Base-by-base conservation (phyloP, 1,140 invertebrate genomes). In the Mycetomoellerius zeteki region DNA sequence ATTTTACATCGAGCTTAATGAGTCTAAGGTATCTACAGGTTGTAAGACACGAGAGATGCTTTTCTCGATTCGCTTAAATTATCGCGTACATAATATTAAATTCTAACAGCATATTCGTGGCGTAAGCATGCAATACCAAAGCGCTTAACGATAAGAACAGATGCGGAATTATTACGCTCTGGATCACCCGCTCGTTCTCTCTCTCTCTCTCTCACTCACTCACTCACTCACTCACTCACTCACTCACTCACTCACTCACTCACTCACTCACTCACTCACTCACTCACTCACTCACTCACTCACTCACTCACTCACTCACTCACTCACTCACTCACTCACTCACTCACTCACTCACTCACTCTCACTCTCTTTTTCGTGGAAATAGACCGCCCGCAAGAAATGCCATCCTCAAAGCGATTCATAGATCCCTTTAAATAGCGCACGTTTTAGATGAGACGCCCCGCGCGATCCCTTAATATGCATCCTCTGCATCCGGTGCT, bases 41-140 rank as follows among this genome's bases (percentile, higher is more conserved):
- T 33, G 50, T 65, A 30, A 78, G 21, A 62, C 56, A 62, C 24
- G 16, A 47, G 58, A 77, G 37, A 65, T 19, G 43, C 27, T 78
- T 65, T 16, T 19, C 30, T 16, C 21, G 3, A 3, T 21, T 30
- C 12, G 62, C 77, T 72, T 71, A 54, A 71, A 72, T 54, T 54
- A 81, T 60, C 50, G 78, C 33, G 21, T 71, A 56, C n/a, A 72
- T 81, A 81, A 81, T 72, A 81, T 81, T 81, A 81, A 81, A 71
- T 81, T 81, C 64, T 81, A 81, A 69, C 77, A 81, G 78, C 65
- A 56, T 71, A 21, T 81, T 72, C 77, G 30, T 56, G 30, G 47
- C 24, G 19, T 54, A 81, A 69, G 62, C 30, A n/a, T 56, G 67
- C 30, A 72, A 43, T 72, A 81, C 10, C 47, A 72, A 21, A 47